Percentiles rank a stretch among this genome's conserved stretches.
These are phyloP conservation scores for Cephus spinipes DNA, from an alignment of 2,888 invertebrate genomes.

Conservation along the genomic window DNA sequence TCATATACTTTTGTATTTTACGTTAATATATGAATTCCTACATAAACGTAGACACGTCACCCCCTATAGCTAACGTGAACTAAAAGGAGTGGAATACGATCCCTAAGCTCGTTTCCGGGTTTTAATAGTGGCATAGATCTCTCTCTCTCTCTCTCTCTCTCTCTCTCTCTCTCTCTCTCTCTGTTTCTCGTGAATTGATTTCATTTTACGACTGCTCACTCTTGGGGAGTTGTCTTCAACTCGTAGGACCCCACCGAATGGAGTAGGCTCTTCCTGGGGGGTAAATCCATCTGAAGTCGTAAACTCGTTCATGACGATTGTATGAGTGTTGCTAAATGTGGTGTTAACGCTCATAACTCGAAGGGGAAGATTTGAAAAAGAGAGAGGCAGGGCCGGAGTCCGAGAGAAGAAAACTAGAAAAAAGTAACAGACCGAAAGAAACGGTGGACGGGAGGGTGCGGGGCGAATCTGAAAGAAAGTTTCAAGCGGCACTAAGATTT, in stretches of 20 bases:
- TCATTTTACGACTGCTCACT: slow-evolving; percentile 40
- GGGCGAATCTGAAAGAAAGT: background rate
- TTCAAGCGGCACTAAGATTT: background rate
- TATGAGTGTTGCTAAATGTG: slow-evolving; percentile 29
- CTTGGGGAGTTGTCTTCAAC: slow-evolving; percentile 12
- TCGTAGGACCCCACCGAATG: slow-evolving; percentile 2
- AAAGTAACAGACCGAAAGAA: background rate
- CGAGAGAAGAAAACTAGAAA: slow-evolving; percentile 1
- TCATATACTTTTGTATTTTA: background rate
- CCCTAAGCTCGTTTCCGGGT: slow-evolving; percentile 23
- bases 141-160: background rate
- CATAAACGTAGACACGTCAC: background rate
- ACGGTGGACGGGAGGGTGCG: background rate
- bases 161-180: background rate
- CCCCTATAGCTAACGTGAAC: background rate
- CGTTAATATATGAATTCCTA: background rate
- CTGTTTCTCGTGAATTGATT: slow-evolving; percentile 39
- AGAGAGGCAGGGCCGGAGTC: background rate
- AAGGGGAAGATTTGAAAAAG: slow-evolving; percentile 7
- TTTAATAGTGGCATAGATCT: slow-evolving; percentile 24
- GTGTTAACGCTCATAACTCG: slow-evolving; percentile 34
- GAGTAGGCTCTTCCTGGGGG: slow-evolving; percentile 13
- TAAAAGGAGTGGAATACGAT: background rate
- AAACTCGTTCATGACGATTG: slow-evolving; percentile 35
- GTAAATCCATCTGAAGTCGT: slow-evolving; percentile 35